A percentile compares a stretch with the other conserved stretches of the same genome.
These are phyloP conservation scores for Drosophila subquinaria DNA, from an alignment of 2,888 invertebrate species.

Conservation along the genomic window DNA sequence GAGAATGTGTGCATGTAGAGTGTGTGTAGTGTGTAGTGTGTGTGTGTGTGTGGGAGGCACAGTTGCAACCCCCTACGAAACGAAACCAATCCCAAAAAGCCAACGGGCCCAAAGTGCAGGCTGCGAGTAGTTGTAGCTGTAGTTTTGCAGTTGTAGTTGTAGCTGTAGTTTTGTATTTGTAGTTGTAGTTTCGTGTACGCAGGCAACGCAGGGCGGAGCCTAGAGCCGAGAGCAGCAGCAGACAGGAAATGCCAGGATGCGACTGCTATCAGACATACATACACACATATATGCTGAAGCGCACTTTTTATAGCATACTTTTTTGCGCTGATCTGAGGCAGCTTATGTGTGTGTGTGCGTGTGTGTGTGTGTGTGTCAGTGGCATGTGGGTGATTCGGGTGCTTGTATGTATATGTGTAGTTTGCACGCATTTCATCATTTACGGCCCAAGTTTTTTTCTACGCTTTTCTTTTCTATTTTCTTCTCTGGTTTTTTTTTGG, in stretches of 20 bases:
- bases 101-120: slow-evolving; percentile 58
- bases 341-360: slow-evolving; percentile 14
- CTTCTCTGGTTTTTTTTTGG: neutral
- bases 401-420: slow-evolving; percentile 65
- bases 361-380: slow-evolving; percentile 17
- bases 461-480: slow-evolving; percentile 18
- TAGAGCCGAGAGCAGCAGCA: slow-evolving; percentile 39
- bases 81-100: slow-evolving; percentile 76
- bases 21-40: slow-evolving; percentile 1
- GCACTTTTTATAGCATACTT: slow-evolving; percentile 59
- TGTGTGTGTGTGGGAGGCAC: slow-evolving; percentile 19
- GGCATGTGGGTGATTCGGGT: slow-evolving; percentile 24
- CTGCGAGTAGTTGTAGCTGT: slow-evolving; percentile 22
- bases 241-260: slow-evolving; percentile 28
- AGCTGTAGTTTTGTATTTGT: slow-evolving; percentile 28
- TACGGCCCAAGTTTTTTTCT: slow-evolving; percentile 51
- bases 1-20: neutral
- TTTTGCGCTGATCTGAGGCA: slow-evolving; percentile 41
- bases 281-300: slow-evolving; percentile 27
- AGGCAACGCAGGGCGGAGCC: slow-evolving; percentile 63
- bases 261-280: slow-evolving; percentile 27
- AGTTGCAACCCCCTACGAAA: slow-evolving; percentile 70
- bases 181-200: slow-evolving; percentile 58
- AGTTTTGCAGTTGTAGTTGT: slow-evolving; percentile 22
- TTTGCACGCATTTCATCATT: slow-evolving; percentile 81